Percentiles rank a stretch among this genome's conserved stretches.
Conservation (phyloP, 2,888 invertebrate genomes). For the Gisinianus flammeolus region DNA sequence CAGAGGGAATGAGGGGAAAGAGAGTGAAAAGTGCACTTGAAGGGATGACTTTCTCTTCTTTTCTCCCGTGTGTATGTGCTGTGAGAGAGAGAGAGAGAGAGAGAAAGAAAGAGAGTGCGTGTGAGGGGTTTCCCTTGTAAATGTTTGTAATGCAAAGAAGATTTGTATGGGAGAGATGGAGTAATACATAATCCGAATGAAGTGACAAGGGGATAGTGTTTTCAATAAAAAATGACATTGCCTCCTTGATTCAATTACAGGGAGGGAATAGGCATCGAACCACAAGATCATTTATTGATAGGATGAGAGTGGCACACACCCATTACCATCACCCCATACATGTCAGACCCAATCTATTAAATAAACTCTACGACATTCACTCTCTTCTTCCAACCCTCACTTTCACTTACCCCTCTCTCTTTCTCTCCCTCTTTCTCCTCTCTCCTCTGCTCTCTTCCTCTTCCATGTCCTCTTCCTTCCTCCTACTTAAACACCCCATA, state of each 20-base stretch:
- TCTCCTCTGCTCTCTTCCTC: not conserved
- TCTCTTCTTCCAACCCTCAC: slow-evolving; percentile 14
- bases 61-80: not conserved
- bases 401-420: slow-evolving; percentile 29
- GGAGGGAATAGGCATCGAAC: slow-evolving; percentile 45
- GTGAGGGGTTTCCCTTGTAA: not conserved
- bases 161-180: not conserved
- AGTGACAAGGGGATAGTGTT: slow-evolving; percentile 55
- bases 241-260: slow-evolving; percentile 58
- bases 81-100: not conserved
- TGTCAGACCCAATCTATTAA: slow-evolving; percentile 57
- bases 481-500: too few relatives aligned
- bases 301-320: slow-evolving; percentile 51
- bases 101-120: not conserved
- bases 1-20: slow-evolving; percentile 31
- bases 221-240: slow-evolving; percentile 59
- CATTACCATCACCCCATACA: slow-evolving; percentile 59
- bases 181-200: slow-evolving; percentile 48
- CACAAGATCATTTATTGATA: slow-evolving; percentile 59
- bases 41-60: not conserved
- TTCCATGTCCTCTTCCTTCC: not conserved
- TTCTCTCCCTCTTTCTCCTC: not conserved
- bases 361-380: slow-evolving; percentile 44
- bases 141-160: not conserved
- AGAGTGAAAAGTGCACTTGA: slow-evolving; percentile 12